These are phyloP conservation scores for Crenuchus spilurus DNA, from an alignment of 2,797 vertebrate species.

Conservation along the genomic window DNA sequence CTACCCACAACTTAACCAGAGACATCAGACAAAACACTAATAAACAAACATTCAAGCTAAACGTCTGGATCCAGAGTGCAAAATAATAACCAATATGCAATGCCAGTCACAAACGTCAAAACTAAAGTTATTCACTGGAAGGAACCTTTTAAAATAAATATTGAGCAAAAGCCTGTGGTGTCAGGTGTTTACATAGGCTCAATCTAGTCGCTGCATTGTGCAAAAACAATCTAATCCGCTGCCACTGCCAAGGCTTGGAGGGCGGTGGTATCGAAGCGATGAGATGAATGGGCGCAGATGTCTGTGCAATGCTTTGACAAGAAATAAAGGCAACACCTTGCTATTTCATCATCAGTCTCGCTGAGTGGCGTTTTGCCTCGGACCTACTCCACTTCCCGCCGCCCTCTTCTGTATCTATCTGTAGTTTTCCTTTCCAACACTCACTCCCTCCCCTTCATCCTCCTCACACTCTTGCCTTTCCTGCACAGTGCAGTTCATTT, in stretches of 20 bases:
- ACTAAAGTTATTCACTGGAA: constrained; percentile 9
- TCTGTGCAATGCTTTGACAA: not conserved
- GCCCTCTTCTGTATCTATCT: not conserved
- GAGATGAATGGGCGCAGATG: constrained; percentile 5
- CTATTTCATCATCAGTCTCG: constrained; percentile 45
- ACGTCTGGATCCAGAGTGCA: no score
- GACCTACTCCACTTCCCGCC: not conserved
- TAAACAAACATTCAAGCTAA: no score
- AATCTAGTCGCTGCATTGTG: constrained; percentile 8
- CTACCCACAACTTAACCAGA: no score
- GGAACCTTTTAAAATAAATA: constrained; percentile 18
- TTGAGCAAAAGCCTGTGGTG: constrained; percentile 10
- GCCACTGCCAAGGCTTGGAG: not conserved
- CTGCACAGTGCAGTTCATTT: constrained; percentile 61
- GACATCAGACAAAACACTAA: no score
- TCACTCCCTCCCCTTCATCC: not conserved
- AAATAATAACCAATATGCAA: not conserved
- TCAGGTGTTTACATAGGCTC: constrained; percentile 22
- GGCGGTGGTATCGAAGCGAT: not conserved
- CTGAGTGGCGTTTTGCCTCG: constrained; percentile 6
- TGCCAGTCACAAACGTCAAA: not conserved
- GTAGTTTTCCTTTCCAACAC: not conserved
- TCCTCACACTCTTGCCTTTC: constrained; percentile 20
- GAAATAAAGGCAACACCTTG: constrained; percentile 26
- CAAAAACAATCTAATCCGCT: constrained; percentile 29